Conservation (phyloP, 1,140 invertebrate genomes). For the Dendrolimus kikuchii region DNA sequence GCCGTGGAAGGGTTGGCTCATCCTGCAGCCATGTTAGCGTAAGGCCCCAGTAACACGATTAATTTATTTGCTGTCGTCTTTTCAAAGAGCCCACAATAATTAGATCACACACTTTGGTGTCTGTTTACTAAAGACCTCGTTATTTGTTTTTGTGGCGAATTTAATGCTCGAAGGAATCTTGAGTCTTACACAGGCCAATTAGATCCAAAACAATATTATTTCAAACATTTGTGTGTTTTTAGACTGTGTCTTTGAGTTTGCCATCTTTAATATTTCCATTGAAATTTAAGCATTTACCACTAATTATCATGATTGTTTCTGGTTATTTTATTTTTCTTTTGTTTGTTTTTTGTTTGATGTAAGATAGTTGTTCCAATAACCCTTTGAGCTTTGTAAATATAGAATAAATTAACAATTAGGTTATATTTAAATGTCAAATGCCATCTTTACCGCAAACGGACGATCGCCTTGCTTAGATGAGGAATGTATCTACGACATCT, state of each 20-base stretch:
- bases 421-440: too few relatives aligned
- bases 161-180: conserved; percentile 2
- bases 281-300: conserved; percentile 38
- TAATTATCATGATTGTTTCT: conserved; percentile 29
- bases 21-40: conserved; percentile 33
- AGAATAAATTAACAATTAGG: too few relatives aligned
- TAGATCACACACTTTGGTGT: conserved; percentile 14
- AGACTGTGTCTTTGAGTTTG: too few relatives aligned
- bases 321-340: too few relatives aligned
- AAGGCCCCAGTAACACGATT: conserved; percentile 42
- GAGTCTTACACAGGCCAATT: too few relatives aligned
- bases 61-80: conserved; percentile 40
- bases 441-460: too few relatives aligned
- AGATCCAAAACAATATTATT: too few relatives aligned
- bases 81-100: conserved; percentile 22
- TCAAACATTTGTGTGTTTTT: neutral
- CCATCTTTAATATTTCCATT: conserved; percentile 22
- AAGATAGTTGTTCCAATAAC: too few relatives aligned
- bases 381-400: too few relatives aligned
- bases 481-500: too few relatives aligned
- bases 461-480: too few relatives aligned
- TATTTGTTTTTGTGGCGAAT: conserved; percentile 7
- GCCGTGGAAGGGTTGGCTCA: conserved; percentile 30
- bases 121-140: conserved; percentile 7
- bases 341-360: conserved; percentile 4